Conservation (phyloP, 1,140 invertebrate genomes). For the Hestina assimilis region DNA sequence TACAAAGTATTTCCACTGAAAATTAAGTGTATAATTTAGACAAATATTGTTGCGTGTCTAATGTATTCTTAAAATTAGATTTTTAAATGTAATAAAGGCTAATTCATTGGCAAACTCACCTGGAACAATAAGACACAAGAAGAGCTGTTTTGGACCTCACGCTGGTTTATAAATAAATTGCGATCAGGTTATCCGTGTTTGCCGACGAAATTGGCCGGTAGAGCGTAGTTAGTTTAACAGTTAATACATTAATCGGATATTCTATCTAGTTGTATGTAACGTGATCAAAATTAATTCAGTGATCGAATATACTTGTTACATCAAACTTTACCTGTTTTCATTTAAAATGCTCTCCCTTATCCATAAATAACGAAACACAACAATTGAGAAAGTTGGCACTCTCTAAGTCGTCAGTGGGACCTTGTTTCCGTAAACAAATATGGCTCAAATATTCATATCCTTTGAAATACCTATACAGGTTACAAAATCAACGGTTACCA, state of each 20-base stretch:
- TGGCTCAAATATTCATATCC: too few relatives aligned
- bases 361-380: not conserved
- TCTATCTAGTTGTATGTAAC: slow-evolving; percentile 60
- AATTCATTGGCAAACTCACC: slow-evolving; percentile 2
- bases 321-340: slow-evolving; percentile 38
- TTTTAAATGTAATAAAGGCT: slow-evolving; percentile 1
- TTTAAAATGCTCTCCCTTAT: not conserved
- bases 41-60: slow-evolving; percentile 10
- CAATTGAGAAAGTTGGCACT: too few relatives aligned
- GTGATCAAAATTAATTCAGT: slow-evolving; percentile 66
- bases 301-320: slow-evolving; percentile 77
- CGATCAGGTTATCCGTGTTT: slow-evolving; percentile 8
- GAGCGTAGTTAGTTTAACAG: slow-evolving; percentile 33
- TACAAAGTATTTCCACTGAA: not conserved
- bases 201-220: slow-evolving; percentile 18
- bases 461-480: too few relatives aligned
- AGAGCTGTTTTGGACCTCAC: too few relatives aligned
- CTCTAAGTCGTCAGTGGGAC: too few relatives aligned
- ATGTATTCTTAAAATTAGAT: slow-evolving; percentile 21
- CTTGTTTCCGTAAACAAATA: too few relatives aligned
- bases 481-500: too few relatives aligned
- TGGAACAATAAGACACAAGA: too few relatives aligned
- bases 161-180: too few relatives aligned
- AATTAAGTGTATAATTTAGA: not conserved
- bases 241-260: slow-evolving; percentile 48